Percentiles rank a stretch among this genome's conserved stretches.
Evolutionary conservation across 2,113 vertebrate species (phyloP).

Genomic region (Myotis davidii): DNA sequence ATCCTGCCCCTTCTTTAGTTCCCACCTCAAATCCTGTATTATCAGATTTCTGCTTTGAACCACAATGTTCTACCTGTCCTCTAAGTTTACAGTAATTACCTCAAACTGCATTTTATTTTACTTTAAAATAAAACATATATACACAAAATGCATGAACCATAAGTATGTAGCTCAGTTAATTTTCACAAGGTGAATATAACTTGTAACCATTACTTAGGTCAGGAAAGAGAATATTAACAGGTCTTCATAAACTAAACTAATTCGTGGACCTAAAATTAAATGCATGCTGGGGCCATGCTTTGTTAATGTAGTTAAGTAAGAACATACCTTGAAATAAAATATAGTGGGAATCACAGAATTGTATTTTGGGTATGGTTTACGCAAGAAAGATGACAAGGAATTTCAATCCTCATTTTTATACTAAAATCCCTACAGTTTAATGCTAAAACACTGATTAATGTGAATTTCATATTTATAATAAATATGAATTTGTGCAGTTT

Average conservation of each 20-base stretch:
- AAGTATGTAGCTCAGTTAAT: not conserved
- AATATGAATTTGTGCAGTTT: not conserved
- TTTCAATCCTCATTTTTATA: not conserved
- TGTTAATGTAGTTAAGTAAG: not conserved
- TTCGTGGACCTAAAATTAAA: not conserved
- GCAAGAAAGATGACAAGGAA: not conserved
- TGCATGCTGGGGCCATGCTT: not conserved
- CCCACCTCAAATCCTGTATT: not conserved
- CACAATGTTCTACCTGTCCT: not conserved
- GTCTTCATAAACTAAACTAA: not conserved
- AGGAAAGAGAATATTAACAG: not conserved
- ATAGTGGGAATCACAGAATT: not conserved
- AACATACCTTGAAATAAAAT: not conserved
- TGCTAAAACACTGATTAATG: not conserved
- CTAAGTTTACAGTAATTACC: not conserved
- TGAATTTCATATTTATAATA: not conserved
- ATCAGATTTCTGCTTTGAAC: not conserved
- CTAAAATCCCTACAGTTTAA: not conserved
- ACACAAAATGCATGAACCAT: not conserved
- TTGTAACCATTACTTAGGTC: not conserved
- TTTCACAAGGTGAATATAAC: not conserved
- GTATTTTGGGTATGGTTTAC: not conserved
- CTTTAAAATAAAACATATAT: not conserved
- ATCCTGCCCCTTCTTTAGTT: not conserved
- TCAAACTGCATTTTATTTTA: not conserved